Evolutionary conservation across 2,888 invertebrate genomes (phyloP).

Genomic region (Papilio gigon): DNA sequence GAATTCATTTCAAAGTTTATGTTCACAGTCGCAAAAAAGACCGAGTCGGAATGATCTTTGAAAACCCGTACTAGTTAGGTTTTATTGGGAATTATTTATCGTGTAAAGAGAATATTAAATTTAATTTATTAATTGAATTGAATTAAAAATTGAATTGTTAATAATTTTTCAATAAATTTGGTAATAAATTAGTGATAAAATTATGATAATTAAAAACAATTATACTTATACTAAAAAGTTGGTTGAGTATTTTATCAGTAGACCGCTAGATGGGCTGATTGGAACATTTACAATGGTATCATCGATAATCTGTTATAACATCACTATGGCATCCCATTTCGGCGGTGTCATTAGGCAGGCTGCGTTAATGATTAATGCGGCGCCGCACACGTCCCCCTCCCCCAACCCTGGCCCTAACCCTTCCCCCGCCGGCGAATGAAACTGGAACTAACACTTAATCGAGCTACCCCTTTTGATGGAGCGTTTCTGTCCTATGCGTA

Average conservation of each 20-base stretch:
- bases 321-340: constrained; percentile 71
- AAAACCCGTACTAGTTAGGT: too few species aligned
- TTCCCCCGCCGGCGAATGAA: constrained; percentile 69
- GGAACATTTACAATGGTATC: constrained; percentile 47
- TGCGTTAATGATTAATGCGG: constrained; percentile 82
- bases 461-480: constrained; percentile 81
- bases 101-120: too few species aligned
- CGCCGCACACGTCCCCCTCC: constrained; percentile 69
- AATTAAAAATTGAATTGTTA: too few species aligned
- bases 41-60: too few species aligned
- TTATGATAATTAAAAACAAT: background rate
- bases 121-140: too few species aligned
- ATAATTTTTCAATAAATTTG: too few species aligned
- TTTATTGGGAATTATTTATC: too few species aligned
- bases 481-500: constrained; percentile 65
- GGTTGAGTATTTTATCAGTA: constrained; percentile 27
- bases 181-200: too few species aligned
- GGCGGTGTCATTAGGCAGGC: constrained; percentile 81
- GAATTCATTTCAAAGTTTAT: too few species aligned
- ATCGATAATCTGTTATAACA: constrained; percentile 57
- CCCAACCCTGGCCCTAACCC: constrained; percentile 49
- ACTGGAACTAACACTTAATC: constrained; percentile 78
- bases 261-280: constrained; percentile 49
- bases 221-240: background rate
- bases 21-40: too few species aligned